These are phyloP conservation scores for Linurgus olivaceus DNA, from an alignment of 2,797 vertebrate genomes.

Conservation along the genomic window DNA sequence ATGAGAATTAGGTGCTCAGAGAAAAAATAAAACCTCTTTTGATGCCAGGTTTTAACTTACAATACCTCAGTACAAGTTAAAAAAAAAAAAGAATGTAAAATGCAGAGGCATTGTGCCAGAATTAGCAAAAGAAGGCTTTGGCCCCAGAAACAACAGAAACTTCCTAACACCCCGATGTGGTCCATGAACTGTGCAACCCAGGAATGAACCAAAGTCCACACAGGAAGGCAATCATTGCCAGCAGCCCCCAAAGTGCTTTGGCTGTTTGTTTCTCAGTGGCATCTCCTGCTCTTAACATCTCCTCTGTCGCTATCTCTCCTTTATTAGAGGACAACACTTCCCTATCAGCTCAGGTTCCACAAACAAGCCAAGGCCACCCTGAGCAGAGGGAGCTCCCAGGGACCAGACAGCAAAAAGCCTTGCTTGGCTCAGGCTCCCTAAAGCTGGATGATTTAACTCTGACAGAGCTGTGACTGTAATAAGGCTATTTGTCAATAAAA, in stretches of 20 bases:
- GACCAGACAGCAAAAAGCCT: not conserved
- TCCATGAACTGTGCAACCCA: not conserved
- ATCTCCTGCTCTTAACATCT: not conserved
- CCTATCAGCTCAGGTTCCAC: not conserved
- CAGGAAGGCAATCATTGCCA: not conserved
- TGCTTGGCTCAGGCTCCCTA: not conserved
- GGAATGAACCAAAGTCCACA: accelerated
- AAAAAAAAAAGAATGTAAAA: not conserved
- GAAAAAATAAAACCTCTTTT: not conserved
- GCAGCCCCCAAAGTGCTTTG: not conserved
- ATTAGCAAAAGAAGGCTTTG: not conserved
- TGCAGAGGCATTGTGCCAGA: not conserved
- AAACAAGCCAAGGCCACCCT: not conserved
- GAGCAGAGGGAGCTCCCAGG: not conserved
- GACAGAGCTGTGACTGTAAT: not conserved
- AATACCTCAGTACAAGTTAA: not conserved
- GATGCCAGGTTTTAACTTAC: not conserved
- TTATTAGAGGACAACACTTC: constrained; percentile 1
- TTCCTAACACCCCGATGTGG: not conserved
- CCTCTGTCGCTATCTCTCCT: not conserved
- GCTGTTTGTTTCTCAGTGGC: not conserved
- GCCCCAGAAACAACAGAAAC: not conserved
- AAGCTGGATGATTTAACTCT: not conserved
- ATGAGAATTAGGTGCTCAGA: not conserved
- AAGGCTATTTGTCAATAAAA: not conserved